Evolutionary conservation across 2,888 invertebrate species (phyloP), one percentile per base, ranked within the genome.

Genomic region (Myathropa florea): DNA sequence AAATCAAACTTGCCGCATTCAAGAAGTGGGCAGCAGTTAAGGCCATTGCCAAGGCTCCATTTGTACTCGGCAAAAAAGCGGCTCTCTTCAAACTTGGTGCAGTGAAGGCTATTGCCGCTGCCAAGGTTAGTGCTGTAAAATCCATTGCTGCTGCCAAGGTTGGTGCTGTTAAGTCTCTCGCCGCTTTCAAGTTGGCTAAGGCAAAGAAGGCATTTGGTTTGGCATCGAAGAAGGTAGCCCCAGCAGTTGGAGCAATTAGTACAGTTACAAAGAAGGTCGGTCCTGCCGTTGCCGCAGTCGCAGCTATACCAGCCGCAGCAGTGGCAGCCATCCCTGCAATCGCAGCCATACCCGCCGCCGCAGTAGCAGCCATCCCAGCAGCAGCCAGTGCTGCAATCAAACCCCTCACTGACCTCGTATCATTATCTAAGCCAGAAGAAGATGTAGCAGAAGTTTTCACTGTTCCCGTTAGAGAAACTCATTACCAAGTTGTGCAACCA

Each of bases 1-100:
- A 85, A 67, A 30, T 81, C 1, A 85, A 85, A n/a, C 30, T 85
- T 1, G 68, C 63, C 3, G 85, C 85, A n/a, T 24, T 77, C 0
- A 85, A 85, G 30, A 85, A 85, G 67, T 59, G 21, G 64, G 18
- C 36, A 36, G 67, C 53, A 23, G 9, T 60, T 0, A 72, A 85
- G 24, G 10, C 70, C 12, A n/a, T 72, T 26, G 72, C 28, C 12
- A 81, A 68, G 21, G 72, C 72, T 12, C 85, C 85, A 0, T 72
- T 85, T 53, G 12, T 81, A 9, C 39, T 85, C 2, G 81, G 68
- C 0, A 77, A 81, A n/a, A 85, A 85, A 14, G 72, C 55, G 14
- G 85, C 39, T 14, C 9, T 73, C 14, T 7, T 68, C 0, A 85
- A 85, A 18, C 60, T 85, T 61, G 77, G 64, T 30, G 81, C 77